These are phyloP conservation scores for Corticium candelabrum DNA, from an alignment of 37 sponge, comb jelly and placozoan genomes.

Conservation along the genomic window DNA sequence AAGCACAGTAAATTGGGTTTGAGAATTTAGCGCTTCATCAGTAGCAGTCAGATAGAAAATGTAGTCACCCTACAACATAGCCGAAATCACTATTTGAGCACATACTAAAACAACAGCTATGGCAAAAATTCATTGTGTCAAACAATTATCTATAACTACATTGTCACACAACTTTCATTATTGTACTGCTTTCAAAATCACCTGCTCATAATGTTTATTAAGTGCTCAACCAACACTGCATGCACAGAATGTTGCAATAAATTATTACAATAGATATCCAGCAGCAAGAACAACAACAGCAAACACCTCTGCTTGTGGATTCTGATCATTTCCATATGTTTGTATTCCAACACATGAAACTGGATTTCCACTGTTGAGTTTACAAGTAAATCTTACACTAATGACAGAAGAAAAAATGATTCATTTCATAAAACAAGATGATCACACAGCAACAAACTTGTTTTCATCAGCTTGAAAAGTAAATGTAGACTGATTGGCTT, in stretches of 20 bases:
- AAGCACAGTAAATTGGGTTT: not conserved
- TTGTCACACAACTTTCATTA: too few species aligned
- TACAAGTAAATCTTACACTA: not conserved
- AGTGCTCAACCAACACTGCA: too few species aligned
- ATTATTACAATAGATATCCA: too few species aligned
- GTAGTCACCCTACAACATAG: not conserved
- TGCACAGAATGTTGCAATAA: too few species aligned
- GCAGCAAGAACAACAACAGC: too few species aligned
- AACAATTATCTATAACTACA: too few species aligned
- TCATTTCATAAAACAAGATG: not conserved
- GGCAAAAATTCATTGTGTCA: too few species aligned
- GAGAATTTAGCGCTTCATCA: not conserved
- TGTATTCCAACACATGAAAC: not conserved
- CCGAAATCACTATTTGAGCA: not conserved
- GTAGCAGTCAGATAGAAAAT: not conserved
- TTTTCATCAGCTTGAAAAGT: not conserved
- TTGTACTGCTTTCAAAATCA: too few species aligned
- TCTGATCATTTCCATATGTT: not conserved
- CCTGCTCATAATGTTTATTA: too few species aligned
- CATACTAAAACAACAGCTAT: not conserved
- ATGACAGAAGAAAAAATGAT: too few species aligned
- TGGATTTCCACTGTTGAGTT: not conserved
- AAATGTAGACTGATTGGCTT: not conserved
- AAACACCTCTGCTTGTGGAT: not conserved
- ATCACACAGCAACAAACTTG: not conserved